phyloP scores from a whole-genome alignment of 1,140 invertebrate species.

The Ditylenchus dipsaci region DNA sequence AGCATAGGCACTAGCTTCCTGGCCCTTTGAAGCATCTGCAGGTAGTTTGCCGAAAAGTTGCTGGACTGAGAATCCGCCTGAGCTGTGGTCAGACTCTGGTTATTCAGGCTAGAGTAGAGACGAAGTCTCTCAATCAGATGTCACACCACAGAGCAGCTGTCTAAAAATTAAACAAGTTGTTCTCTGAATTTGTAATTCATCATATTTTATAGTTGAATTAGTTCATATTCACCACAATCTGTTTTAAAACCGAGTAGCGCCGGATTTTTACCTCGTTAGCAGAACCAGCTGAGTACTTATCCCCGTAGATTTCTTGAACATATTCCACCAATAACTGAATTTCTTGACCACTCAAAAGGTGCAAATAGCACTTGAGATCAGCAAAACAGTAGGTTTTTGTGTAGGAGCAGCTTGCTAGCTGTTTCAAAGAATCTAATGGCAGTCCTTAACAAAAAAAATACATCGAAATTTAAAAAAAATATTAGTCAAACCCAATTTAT shows the following conservation, averaged over 20 bases:
- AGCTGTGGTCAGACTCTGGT: too few species aligned
- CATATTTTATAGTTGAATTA: too few species aligned
- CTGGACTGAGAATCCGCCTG: background rate
- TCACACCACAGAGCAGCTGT: background rate
- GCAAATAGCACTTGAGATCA: slow-evolving; percentile 25
- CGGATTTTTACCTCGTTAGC: too few species aligned
- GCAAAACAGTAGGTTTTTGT: slow-evolving; percentile 30
- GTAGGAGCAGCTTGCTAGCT: slow-evolving; percentile 11
- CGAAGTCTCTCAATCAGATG: background rate
- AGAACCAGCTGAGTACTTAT: too few species aligned
- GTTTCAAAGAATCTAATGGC: slow-evolving; percentile 13
- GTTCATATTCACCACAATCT: too few species aligned
- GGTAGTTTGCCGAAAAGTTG: background rate
- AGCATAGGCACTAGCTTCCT: slow-evolving; percentile 1
- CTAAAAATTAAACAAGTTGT: too few species aligned
- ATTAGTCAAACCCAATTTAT: background rate
- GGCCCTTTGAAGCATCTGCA: background rate
- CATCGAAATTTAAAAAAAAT: background rate
- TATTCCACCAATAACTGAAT: background rate
- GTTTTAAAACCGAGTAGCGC: too few species aligned
- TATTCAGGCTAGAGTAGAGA: too few species aligned
- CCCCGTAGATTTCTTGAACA: too few species aligned
- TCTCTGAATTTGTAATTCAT: too few species aligned
- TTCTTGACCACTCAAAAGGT: slow-evolving; percentile 10
- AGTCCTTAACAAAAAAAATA: background rate